Percentiles rank a stretch among this genome's conserved stretches.
Conservation (phyloP, 2,888 invertebrate genomes). For the Rhamnusium bicolor region DNA sequence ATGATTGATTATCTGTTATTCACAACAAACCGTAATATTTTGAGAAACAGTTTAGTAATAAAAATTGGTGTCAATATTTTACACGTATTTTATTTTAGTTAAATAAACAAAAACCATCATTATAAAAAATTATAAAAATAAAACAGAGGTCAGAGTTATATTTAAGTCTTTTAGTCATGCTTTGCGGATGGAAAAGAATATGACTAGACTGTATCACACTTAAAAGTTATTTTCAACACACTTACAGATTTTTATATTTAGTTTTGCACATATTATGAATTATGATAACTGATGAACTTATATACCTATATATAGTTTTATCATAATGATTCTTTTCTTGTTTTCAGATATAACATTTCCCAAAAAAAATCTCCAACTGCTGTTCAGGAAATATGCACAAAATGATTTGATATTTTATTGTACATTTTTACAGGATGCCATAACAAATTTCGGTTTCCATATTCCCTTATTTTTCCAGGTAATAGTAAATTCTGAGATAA, state of each 20-base stretch:
- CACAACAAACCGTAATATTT: neutral
- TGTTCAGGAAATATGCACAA: no score
- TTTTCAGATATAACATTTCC: no score
- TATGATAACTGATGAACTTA: no score
- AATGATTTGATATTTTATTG: no score
- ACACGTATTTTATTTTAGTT: neutral
- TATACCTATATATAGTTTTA: no score
- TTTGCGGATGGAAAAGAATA: neutral
- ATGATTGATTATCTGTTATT: slow-evolving; percentile 9
- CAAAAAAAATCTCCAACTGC: no score
- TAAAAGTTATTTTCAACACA: neutral
- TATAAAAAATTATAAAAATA: slow-evolving; percentile 1
- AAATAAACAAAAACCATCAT: neutral
- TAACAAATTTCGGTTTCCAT: no score
- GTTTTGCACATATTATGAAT: no score
- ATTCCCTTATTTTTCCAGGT: no score
- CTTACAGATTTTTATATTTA: neutral
- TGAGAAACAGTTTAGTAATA: neutral
- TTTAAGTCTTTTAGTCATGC: neutral
- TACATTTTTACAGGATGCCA: no score
- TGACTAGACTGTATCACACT: neutral
- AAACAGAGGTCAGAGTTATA: neutral
- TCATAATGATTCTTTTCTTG: no score
- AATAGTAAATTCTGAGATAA: no score
- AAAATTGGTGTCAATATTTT: neutral